Conservation (phyloP, 2,888 invertebrate genomes). For the Argyresthia goedartella region DNA sequence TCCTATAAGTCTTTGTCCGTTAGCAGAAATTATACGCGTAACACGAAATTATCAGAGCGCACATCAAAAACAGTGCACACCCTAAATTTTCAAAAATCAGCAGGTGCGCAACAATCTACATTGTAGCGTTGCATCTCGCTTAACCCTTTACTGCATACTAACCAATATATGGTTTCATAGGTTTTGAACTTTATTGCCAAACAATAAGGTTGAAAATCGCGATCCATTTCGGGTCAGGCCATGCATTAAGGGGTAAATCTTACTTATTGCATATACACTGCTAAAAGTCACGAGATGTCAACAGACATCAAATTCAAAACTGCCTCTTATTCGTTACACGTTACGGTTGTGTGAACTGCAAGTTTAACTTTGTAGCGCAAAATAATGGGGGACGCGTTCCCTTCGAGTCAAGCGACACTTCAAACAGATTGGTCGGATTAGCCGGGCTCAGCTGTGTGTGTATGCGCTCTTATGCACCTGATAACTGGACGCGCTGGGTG, state of each 20-base stretch:
- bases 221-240: too few species aligned
- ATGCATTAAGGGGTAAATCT: too few species aligned
- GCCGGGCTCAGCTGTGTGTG: constrained; percentile 8
- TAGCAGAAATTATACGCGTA: too few species aligned
- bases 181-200: too few species aligned
- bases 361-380: background rate
- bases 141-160: too few species aligned
- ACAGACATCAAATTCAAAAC: too few species aligned
- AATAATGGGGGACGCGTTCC: background rate
- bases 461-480: constrained; percentile 7
- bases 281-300: background rate
- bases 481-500: background rate
- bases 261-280: background rate
- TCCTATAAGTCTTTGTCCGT: too few species aligned
- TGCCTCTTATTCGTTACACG: too few species aligned
- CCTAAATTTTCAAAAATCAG: background rate
- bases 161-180: too few species aligned
- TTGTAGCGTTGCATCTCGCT: background rate
- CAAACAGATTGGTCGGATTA: constrained; percentile 14
- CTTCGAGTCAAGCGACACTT: constrained; percentile 10
- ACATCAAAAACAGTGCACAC: background rate
- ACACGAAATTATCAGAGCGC: background rate
- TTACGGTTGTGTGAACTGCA: too few species aligned
- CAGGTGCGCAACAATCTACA: constrained; percentile 2
- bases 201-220: too few species aligned